A percentile compares a stretch with the other conserved stretches of the same genome.
These are phyloP conservation scores for Drosophila bipectinata DNA, from an alignment of 1,140 invertebrate genomes.

Conservation along the genomic window DNA sequence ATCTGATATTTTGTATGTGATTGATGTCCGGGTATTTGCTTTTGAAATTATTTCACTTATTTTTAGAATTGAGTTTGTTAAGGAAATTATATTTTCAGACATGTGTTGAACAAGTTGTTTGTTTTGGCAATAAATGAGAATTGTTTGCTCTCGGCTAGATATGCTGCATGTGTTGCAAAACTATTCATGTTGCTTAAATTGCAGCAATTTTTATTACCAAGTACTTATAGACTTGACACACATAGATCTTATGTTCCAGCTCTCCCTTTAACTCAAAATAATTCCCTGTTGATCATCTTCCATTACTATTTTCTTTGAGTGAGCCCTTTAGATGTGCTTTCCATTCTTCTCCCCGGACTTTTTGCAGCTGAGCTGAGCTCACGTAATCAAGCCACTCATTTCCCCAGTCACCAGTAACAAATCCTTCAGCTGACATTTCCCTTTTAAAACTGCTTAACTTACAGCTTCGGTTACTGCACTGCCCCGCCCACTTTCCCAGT, in stretches of 20 bases:
- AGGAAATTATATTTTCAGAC: background rate
- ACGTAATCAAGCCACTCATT: slow-evolving; percentile 52
- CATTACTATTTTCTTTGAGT: slow-evolving; percentile 1
- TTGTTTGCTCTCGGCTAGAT: background rate
- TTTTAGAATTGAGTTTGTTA: background rate
- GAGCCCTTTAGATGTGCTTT: slow-evolving; percentile 21
- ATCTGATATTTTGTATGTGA: slow-evolving; percentile 27
- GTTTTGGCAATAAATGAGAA: background rate
- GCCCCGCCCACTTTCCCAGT: background rate
- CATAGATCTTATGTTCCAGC: no score
- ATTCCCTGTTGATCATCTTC: background rate
- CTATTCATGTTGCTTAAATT: background rate
- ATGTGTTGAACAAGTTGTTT: background rate
- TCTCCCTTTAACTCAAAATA: background rate
- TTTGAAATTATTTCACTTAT: background rate
- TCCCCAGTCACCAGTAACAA: slow-evolving; percentile 52
- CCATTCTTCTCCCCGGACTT: background rate
- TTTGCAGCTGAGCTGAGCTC: slow-evolving; percentile 36
- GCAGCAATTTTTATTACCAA: no score
- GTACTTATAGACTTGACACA: background rate
- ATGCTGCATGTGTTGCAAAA: background rate
- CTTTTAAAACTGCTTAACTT: slow-evolving; percentile 54
- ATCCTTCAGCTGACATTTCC: slow-evolving; percentile 51
- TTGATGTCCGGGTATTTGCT: slow-evolving; percentile 26
- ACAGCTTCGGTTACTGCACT: slow-evolving; percentile 42